Base-by-base conservation (phyloP, 92 coral and sea anemone genomes). In the Hydrozoanthus gracilis region DNA sequence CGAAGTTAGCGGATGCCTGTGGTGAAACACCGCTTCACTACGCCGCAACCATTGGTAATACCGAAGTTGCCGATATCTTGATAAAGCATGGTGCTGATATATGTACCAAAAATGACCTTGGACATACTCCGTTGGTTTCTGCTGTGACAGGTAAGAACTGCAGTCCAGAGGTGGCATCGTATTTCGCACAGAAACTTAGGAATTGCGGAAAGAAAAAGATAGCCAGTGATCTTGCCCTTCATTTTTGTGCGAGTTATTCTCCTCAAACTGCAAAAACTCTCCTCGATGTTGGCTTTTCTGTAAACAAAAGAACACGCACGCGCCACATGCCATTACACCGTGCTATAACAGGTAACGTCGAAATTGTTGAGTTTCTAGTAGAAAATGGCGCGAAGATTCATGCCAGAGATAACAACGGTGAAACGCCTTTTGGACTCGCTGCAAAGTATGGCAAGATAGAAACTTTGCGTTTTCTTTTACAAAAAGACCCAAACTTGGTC, bases 31-130 rank as follows among this genome's bases (percentile, higher is more conserved):
- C 79, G 10, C 79, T 75, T 75, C 79, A 75, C 54, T 13, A 35
- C 20, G 79, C 79, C 17, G 79, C 79, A 9, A 1, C 39, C 7
- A 48, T 15, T 75, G 55, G 79, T 27, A 75, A 75, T 27, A 52
- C 60, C 17, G 20, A 75, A 52, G 58, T 75, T 12, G 79, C 62
- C 14, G 79, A 75, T 75, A 56, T 75, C 11, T 44, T 75, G 8
- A 45, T 75, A n/a, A 11, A 27, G 45, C 60, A 44, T 75, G 79
- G 79, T 48, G 79, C 79, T 75, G 79, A 75, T 75, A n/a, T 75
- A 52, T 6, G 54, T 27, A 56, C 79, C 20, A 75, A 75, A 45
- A 14, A 11, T 48, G 8, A 14, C 51, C 5, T 4, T 75, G 79
- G 79, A 16, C 39, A 27, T 27, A 27, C 39, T 27, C 39, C 39